A percentile compares a stretch with the other conserved stretches of the same genome.
These are phyloP conservation scores for Aldabrachelys gigantea DNA, from an alignment of 2,113 vertebrate genomes.

Conservation along the genomic window DNA sequence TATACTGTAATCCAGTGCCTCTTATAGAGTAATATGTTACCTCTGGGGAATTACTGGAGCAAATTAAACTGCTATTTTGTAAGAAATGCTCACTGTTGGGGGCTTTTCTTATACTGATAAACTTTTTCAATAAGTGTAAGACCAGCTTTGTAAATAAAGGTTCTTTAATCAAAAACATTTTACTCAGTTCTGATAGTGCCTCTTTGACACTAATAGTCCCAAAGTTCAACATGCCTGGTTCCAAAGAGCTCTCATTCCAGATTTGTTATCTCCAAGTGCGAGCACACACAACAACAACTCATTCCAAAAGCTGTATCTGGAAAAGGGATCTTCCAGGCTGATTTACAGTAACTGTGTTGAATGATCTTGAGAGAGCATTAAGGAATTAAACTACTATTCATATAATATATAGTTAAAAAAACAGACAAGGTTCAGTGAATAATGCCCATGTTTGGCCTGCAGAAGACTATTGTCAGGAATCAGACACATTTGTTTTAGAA, in stretches of 20 bases:
- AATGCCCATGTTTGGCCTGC: not conserved
- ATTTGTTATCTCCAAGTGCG: not conserved
- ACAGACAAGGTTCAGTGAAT: not conserved
- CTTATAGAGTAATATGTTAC: not conserved
- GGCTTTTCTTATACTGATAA: constrained; percentile 3
- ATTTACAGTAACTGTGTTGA: not conserved
- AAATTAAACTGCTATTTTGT: constrained; percentile 46
- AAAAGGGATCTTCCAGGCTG: not conserved
- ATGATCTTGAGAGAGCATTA: not conserved
- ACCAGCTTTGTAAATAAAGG: not conserved
- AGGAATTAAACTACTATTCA: not conserved
- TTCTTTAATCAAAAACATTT: not conserved
- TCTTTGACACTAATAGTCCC: not conserved
- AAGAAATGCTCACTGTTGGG: not conserved
- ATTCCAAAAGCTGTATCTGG: not conserved
- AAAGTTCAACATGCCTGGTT: not conserved
- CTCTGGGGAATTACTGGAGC: constrained; percentile 25
- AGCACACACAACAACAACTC: not conserved
- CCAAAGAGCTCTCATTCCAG: not conserved
- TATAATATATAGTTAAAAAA: not conserved
- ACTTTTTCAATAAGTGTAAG: constrained; percentile 41
- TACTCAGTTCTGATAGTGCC: not conserved
- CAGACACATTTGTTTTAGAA: not conserved
- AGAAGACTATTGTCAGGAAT: not conserved
- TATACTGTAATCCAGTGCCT: not conserved